Evolutionary conservation across 1,140 invertebrate species (phyloP).

Genomic region (Drosophila novamexicana): DNA sequence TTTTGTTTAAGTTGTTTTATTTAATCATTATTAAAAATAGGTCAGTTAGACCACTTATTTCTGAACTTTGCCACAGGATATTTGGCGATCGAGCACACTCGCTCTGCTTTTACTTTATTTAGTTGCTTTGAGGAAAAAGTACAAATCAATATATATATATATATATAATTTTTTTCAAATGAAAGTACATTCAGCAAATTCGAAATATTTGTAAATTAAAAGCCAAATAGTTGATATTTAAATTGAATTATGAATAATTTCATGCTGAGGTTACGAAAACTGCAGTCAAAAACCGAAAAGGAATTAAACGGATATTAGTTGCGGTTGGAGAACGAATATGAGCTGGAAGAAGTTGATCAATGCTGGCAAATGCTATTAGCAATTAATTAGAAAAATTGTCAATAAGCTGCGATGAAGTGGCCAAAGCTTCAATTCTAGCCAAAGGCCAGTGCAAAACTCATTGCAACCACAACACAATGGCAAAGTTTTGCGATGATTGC

Average conservation of each 20-base stretch:
- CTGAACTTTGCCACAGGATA: neutral
- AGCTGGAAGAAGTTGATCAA: neutral
- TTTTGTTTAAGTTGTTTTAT: too few species aligned
- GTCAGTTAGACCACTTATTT: neutral
- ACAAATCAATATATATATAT: constrained; percentile 8
- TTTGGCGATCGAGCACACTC: neutral
- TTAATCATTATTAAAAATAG: too few species aligned
- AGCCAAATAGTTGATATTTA: constrained; percentile 6
- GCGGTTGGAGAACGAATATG: neutral
- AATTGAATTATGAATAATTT: constrained; percentile 19
- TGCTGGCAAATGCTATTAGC: constrained; percentile 28
- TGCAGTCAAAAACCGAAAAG: neutral
- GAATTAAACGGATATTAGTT: constrained; percentile 3
- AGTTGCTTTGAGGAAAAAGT: neutral
- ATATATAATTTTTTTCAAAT: neutral
- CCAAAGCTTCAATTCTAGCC: neutral
- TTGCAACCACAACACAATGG: constrained; percentile 23
- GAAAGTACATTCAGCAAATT: neutral
- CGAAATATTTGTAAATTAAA: constrained; percentile 15
- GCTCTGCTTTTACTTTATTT: neutral
- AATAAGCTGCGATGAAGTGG: constrained; percentile 10
- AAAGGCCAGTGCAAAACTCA: constrained; percentile 4
- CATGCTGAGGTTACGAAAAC: constrained; percentile 1
- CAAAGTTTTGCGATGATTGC: constrained; percentile 11
- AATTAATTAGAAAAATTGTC: constrained; percentile 41